A percentile compares a stretch with the other conserved stretches of the same genome.
phyloP scores from a whole-genome alignment of 2,113 vertebrate species.

The Eulemur rufifrons region DNA sequence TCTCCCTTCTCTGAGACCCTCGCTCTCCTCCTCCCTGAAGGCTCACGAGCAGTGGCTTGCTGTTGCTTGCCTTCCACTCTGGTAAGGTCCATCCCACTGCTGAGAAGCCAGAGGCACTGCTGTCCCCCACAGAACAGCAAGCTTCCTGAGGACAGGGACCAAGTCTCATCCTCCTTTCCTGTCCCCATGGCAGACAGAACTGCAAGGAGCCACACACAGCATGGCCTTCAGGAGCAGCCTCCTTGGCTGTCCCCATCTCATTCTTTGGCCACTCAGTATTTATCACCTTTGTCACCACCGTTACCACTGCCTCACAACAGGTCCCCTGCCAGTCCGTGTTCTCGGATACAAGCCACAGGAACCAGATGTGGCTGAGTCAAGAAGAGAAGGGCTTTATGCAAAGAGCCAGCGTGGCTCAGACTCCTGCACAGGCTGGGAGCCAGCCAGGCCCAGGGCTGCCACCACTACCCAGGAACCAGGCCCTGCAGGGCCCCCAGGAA shows the following conservation, averaged over 20 bases:
- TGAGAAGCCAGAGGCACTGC: background rate
- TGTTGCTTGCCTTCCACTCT: too few relatives aligned
- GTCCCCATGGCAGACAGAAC: too few relatives aligned
- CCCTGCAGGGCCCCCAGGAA: background rate
- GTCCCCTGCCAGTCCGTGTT: background rate
- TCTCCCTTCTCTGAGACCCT: background rate
- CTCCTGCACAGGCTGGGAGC: background rate
- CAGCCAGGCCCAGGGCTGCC: background rate
- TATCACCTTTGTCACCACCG: background rate
- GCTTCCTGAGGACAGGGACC: background rate
- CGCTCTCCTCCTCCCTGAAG: too few relatives aligned
- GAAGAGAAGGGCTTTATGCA: background rate
- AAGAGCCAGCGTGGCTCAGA: background rate
- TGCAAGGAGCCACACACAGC: background rate
- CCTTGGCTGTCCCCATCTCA: background rate
- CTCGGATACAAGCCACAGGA: background rate
- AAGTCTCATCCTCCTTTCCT: rapidly evolving
- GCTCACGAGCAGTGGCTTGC: background rate
- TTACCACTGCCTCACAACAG: background rate
- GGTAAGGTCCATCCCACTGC: background rate
- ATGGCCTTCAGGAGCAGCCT: background rate
- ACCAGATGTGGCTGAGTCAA: rapidly evolving
- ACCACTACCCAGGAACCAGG: background rate
- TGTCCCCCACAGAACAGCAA: background rate
- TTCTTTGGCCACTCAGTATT: background rate